Conservation (phyloP, 2,888 invertebrate species). For the Sphaerophoria taeniata region DNA sequence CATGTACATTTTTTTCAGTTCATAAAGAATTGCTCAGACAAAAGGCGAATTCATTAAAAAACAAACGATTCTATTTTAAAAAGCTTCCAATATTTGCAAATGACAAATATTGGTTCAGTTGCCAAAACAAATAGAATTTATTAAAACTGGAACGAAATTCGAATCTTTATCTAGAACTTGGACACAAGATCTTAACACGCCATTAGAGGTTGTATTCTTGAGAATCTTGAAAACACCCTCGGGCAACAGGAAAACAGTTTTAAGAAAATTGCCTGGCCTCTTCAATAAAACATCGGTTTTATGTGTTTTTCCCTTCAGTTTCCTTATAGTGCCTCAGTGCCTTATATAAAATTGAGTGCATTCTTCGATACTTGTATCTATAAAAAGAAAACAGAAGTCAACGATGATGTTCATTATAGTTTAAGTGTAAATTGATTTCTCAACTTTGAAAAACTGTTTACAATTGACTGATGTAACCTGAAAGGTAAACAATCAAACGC, state of each 20-base stretch:
- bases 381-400: conserved; percentile 62
- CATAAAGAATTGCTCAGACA: neutral
- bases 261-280: neutral
- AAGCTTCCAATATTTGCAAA: conserved; percentile 53
- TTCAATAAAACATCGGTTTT: conserved; percentile 18
- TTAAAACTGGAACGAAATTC: conserved; percentile 15
- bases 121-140: conserved; percentile 46
- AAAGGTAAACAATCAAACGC: conserved; percentile 51
- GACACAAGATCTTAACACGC: neutral
- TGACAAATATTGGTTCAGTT: conserved; percentile 50
- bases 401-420: conserved; percentile 65
- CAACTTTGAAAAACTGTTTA: conserved; percentile 51
- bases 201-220: neutral
- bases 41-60: conserved; percentile 25
- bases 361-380: neutral
- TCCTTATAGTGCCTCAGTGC: conserved; percentile 30
- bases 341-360: conserved; percentile 39
- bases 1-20: conserved; percentile 7
- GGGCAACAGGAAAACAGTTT: neutral
- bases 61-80: conserved; percentile 51
- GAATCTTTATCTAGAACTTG: neutral
- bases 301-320: conserved; percentile 1
- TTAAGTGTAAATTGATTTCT: conserved; percentile 68
- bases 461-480: conserved; percentile 45
- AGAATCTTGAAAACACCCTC: conserved; percentile 4